A percentile compares a stretch with the other conserved stretches of the same genome.
These are phyloP conservation scores for Melitaea cinxia DNA, from an alignment of 1,140 invertebrate species.

Conservation along the genomic window DNA sequence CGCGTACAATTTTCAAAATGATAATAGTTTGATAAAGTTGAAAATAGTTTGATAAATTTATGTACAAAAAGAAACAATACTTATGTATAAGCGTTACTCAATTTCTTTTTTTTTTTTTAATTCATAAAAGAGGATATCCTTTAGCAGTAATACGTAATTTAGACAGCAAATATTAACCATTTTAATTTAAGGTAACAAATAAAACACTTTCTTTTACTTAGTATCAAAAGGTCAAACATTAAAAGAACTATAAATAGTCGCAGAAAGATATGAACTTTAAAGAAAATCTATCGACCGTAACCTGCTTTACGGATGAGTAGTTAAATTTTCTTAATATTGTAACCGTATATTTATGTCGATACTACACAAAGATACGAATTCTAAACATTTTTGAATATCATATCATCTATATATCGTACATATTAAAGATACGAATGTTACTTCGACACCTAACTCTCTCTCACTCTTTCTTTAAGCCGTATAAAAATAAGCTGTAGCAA, in stretches of 20 bases:
- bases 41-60: too few relatives aligned
- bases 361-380: slow-evolving; percentile 19
- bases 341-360: slow-evolving; percentile 29
- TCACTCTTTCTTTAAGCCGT: background rate
- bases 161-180: background rate
- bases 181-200: background rate
- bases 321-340: slow-evolving; percentile 57
- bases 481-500: background rate
- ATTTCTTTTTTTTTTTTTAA: too few relatives aligned
- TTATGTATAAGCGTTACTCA: too few relatives aligned
- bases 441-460: background rate
- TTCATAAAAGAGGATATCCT: too few relatives aligned
- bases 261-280: slow-evolving; percentile 64
- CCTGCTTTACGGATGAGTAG: slow-evolving; percentile 51
- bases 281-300: slow-evolving; percentile 53
- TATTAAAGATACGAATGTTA: too few relatives aligned
- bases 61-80: too few relatives aligned
- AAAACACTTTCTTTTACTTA: background rate
- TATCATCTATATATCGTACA: too few relatives aligned
- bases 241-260: slow-evolving; percentile 42
- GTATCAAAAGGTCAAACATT: slow-evolving; percentile 49
- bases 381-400: too few relatives aligned
- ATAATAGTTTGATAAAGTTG: too few relatives aligned
- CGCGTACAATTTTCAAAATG: too few relatives aligned
- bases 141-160: too few relatives aligned